These are phyloP conservation scores for Synanthedon andrenaeformis DNA, from an alignment of 2,888 invertebrate genomes.

Conservation along the genomic window DNA sequence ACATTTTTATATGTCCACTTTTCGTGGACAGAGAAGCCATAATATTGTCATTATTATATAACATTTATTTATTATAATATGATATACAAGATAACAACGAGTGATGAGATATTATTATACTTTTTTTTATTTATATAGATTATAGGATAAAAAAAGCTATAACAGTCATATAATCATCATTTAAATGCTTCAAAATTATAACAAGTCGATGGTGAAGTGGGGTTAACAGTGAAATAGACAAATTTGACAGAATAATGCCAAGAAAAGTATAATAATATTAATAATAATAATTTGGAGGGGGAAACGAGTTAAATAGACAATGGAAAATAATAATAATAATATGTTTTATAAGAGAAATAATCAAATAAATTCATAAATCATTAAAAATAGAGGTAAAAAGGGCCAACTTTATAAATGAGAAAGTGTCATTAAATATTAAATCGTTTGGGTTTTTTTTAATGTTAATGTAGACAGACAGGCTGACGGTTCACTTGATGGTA, in stretches of 20 bases:
- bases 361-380: no score
- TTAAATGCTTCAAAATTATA: constrained; percentile 30
- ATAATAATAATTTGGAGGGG: no score
- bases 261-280: constrained; percentile 6
- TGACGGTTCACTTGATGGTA: no score
- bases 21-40: constrained; percentile 43
- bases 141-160: constrained; percentile 25
- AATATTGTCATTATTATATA: constrained; percentile 55
- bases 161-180: constrained; percentile 33
- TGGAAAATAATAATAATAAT: no score
- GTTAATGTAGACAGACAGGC: no score
- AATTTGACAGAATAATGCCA: constrained; percentile 45
- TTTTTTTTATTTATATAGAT: constrained; percentile 34
- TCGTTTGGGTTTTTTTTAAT: no score
- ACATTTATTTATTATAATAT: constrained; percentile 42
- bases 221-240: constrained; percentile 43
- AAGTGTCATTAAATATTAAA: no score
- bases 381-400: no score
- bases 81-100: constrained; percentile 16
- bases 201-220: constrained; percentile 22
- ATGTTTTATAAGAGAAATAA: constrained; percentile 12
- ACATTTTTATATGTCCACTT: constrained; percentile 30
- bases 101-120: constrained; percentile 52
- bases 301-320: no score
- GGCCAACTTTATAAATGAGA: no score